Evolutionary conservation across 2,888 invertebrate species (phyloP), one percentile per base, ranked within the genome.

Genomic region (Phlogophora meticulosa): DNA sequence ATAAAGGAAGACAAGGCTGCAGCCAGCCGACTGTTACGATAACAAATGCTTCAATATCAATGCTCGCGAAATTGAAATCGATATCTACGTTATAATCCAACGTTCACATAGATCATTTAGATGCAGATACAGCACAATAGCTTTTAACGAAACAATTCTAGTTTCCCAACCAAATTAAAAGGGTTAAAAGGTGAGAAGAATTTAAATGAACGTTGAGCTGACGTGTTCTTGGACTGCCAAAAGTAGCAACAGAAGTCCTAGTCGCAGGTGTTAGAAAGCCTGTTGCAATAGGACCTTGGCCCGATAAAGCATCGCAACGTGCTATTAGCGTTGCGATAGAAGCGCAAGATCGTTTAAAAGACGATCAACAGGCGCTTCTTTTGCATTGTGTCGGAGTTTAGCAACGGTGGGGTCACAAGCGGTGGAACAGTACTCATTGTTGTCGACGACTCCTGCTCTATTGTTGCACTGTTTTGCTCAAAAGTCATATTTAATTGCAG

Each of bases 271-370:
- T 85, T 93, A 93, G 94, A 95, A 94, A 95, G 94, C 90, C 87
- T 94, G 91, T 91, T 86, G 94, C 89, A 94, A 94, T 74, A 76
- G 78, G 83, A 90, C 95, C 95, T 93, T 95, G 94, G 93, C 92
- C 88, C 76, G 89, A 91, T 92, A 90, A 90, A 90, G 86, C 90
- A 90, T 89, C 88, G 91, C 89, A 92, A 92, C 86, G 87, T 87
- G 89, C 91, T 91, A 92, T 91, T 92, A 92, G 86, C 86, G 87
- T 91, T 92, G 91, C 93, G 90, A 88, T 91, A 91, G 87, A 87
- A 87, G 90, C 90, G 90, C 90, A 88, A 93, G 91, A 94, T 91
- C 94, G 87, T 93, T 94, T 94, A 94, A 94, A 94, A 94, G 92
- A 93, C 94, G 93, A 95, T 95, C 93, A 94, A 88, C 89, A 82